phyloP scores from a whole-genome alignment of 2,888 invertebrate genomes.

The Leptogaster cylindrica region DNA sequence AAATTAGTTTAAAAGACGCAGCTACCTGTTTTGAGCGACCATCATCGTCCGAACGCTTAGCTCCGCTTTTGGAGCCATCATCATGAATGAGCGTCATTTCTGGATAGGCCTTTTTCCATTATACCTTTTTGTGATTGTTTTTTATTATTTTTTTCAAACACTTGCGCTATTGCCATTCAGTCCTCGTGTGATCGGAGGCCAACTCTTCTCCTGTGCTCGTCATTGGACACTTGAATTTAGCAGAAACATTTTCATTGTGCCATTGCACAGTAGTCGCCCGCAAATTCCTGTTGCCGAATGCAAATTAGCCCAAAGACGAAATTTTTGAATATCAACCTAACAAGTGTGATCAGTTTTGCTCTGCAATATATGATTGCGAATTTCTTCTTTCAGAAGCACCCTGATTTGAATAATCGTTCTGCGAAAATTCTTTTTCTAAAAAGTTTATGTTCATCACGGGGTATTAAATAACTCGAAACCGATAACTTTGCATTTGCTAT shows the following conservation, averaged over 20 bases:
- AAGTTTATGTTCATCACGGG: too few species aligned
- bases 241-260: background rate
- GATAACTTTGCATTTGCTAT: too few species aligned
- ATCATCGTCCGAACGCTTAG: conserved; percentile 26
- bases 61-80: conserved; percentile 31
- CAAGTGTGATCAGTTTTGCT: too few species aligned
- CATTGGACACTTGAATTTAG: conserved; percentile 21
- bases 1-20: conserved; percentile 40
- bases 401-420: too few species aligned
- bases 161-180: conserved; percentile 27
- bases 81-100: conserved; percentile 31
- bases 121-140: background rate
- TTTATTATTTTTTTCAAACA: background rate
- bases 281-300: conserved; percentile 15
- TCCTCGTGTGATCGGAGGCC: conserved; percentile 37
- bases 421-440: too few species aligned
- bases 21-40: conserved; percentile 41
- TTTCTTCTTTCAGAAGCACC: too few species aligned
- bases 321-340: too few species aligned
- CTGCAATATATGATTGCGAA: too few species aligned
- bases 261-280: conserved; percentile 23
- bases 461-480: too few species aligned
- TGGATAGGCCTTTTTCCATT: conserved; percentile 10
- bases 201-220: conserved; percentile 12
- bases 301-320: conserved; percentile 21